Evolutionary conservation across 2,113 vertebrate genomes (phyloP).

Genomic region (Nyctereutes procyonoides): DNA sequence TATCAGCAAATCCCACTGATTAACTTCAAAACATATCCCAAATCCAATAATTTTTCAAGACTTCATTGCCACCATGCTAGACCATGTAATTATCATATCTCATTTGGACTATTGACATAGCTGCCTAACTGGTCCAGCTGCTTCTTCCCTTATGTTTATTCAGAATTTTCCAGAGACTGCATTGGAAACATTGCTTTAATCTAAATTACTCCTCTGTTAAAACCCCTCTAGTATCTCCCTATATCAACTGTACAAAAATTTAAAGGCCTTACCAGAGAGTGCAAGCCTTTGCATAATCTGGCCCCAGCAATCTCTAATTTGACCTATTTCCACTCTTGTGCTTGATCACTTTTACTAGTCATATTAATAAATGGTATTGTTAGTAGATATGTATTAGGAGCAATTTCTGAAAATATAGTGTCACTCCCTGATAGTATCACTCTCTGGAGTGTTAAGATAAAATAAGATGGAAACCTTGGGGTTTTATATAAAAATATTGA

Average conservation of each 20-base stretch:
- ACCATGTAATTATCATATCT: not conserved
- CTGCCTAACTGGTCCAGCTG: constrained; percentile 10
- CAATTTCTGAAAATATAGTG: not conserved
- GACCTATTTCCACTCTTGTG: not conserved
- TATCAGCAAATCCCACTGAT: not conserved
- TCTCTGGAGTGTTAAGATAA: not conserved
- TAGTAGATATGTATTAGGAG: not conserved
- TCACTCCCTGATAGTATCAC: not conserved
- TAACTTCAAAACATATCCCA: not conserved
- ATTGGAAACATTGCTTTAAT: not conserved
- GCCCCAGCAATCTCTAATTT: not conserved
- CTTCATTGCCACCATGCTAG: not conserved
- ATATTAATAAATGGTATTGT: not conserved
- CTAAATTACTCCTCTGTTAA: not conserved
- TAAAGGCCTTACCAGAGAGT: not conserved
- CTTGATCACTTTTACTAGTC: not conserved
- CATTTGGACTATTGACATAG: not conserved
- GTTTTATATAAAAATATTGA: constrained; percentile 6
- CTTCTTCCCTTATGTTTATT: not conserved
- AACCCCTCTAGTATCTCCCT: not conserved
- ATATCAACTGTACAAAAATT: not conserved
- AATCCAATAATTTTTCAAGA: not conserved
- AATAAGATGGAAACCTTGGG: not conserved
- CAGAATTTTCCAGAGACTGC: not conserved
- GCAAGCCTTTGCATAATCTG: not conserved